phyloP scores from a whole-genome alignment of 2,797 vertebrate species.

The Coccyzus lansbergi region DNA sequence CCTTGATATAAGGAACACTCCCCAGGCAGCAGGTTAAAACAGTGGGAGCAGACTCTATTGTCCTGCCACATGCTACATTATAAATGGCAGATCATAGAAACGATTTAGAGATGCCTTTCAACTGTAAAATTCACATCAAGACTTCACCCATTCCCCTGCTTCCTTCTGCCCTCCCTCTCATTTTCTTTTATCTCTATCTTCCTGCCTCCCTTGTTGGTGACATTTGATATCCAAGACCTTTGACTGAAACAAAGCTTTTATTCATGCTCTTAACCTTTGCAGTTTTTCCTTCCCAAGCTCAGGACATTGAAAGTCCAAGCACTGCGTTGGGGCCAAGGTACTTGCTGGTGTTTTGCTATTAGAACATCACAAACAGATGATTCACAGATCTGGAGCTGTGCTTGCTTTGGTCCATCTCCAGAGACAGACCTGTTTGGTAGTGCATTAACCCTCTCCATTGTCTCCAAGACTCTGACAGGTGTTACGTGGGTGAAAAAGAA shows the following conservation, averaged over 20 bases:
- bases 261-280: neutral
- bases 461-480: neutral
- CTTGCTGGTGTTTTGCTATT: neutral
- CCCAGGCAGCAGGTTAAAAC: neutral
- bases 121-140: neutral
- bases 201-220: neutral
- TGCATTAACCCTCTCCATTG: neutral
- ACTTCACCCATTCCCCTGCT: neutral
- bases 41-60: neutral
- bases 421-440: neutral
- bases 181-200: neutral
- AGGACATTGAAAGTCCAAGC: neutral
- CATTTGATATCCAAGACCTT: constrained; percentile 5
- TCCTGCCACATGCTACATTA: neutral
- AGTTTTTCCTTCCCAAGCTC: neutral
- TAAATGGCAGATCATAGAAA: neutral
- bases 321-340: neutral
- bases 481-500: neutral
- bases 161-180: neutral
- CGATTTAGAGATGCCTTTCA: constrained; percentile 3
- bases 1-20: neutral
- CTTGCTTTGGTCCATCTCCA: neutral
- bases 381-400: neutral
- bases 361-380: neutral
- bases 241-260: neutral